These are phyloP conservation scores for Anthonomus grandis DNA, from an alignment of 1,140 invertebrate species.

Conservation along the genomic window DNA sequence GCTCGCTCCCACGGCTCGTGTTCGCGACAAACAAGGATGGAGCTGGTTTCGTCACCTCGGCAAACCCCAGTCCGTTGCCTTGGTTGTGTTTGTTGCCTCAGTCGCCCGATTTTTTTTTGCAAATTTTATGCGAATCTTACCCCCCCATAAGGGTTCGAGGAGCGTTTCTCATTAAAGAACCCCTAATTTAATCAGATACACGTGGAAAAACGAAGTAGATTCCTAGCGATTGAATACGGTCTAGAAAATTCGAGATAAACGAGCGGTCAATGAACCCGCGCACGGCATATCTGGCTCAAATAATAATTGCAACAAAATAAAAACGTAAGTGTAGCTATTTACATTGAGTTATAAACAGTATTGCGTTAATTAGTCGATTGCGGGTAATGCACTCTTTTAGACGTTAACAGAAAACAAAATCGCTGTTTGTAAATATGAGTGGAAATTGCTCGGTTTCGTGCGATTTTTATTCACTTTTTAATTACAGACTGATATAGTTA, in stretches of 20 bases:
- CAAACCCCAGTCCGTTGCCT: conserved; percentile 7
- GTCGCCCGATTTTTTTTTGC: conserved; percentile 20
- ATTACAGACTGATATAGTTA: too few species aligned
- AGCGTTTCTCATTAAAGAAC: too few species aligned
- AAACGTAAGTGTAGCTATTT: conserved; percentile 32
- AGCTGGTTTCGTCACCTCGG: conserved; percentile 35
- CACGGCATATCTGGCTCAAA: conserved; percentile 21
- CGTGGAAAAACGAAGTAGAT: too few species aligned
- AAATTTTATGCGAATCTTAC: neutral
- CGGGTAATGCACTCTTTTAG: neutral
- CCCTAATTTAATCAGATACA: too few species aligned
- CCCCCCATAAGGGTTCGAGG: neutral
- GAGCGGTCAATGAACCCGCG: conserved; percentile 21
- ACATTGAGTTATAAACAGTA: conserved; percentile 26
- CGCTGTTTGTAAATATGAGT: conserved; percentile 6
- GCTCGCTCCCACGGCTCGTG: conserved; percentile 20
- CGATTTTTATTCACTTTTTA: conserved; percentile 1
- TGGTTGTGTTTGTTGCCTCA: conserved; percentile 19
- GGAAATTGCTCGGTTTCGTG: neutral
- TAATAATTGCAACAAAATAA: conserved; percentile 28
- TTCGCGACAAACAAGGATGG: conserved; percentile 25
- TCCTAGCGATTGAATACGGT: neutral
- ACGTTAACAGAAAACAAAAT: conserved; percentile 16
- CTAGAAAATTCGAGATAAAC: conserved; percentile 13
- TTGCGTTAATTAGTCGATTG: conserved; percentile 12